Evolutionary conservation across 2,113 vertebrate species (phyloP).

Genomic region (Microtus richardsoni): DNA sequence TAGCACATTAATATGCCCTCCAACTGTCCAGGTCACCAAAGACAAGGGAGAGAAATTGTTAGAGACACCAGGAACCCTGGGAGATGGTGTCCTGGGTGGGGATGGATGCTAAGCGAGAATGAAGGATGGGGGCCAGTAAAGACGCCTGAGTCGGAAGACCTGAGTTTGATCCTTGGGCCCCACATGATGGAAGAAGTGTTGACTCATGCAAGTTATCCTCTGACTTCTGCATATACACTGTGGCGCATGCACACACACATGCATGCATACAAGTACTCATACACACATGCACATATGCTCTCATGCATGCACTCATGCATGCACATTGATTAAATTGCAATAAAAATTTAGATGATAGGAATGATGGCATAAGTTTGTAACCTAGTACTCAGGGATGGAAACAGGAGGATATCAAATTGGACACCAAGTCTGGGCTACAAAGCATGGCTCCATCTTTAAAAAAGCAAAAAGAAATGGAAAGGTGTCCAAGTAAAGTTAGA

Average conservation of each 20-base stretch:
- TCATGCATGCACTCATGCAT: not conserved
- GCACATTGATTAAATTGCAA: not conserved
- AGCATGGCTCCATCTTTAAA: not conserved
- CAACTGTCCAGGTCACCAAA: not conserved
- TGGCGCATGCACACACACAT: not conserved
- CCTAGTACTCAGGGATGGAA: too few relatives aligned
- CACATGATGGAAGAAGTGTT: not conserved
- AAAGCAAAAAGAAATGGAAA: not conserved
- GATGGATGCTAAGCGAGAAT: not conserved
- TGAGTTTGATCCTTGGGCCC: not conserved
- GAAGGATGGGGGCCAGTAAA: not conserved
- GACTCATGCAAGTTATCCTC: not conserved
- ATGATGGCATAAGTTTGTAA: not conserved
- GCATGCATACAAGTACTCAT: not conserved
- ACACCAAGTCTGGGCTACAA: not conserved
- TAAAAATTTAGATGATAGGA: not conserved
- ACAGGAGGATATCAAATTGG: not conserved
- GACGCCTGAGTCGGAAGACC: not conserved
- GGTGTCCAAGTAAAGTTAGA: not conserved
- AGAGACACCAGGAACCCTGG: not conserved
- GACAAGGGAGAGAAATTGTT: not conserved
- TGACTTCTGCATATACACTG: not conserved
- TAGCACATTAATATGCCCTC: too few relatives aligned
- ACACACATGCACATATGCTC: not conserved
- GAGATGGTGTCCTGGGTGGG: not conserved